A percentile compares a stretch with the other conserved stretches of the same genome.
phyloP scores from a whole-genome alignment of 2,113 vertebrate genomes.

The Campylomormyrus numenius region DNA sequence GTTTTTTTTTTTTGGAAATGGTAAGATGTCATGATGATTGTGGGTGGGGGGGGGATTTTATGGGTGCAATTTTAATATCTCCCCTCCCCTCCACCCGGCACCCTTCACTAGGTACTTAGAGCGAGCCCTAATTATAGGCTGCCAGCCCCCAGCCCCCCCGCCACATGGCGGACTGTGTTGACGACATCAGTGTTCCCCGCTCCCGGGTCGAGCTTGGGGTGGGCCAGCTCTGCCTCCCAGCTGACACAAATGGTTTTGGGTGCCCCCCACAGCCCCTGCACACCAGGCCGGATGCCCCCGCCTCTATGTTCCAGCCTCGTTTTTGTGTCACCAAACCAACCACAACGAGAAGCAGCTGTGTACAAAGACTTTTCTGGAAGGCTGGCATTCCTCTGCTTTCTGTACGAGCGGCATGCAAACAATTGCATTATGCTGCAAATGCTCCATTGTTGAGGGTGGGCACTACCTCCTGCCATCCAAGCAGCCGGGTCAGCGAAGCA shows the following conservation, averaged over 20 bases:
- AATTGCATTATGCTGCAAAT: neutral
- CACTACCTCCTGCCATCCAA: too few relatives aligned
- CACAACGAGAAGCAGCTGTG: neutral
- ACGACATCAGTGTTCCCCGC: neutral
- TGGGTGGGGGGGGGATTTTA: conserved; percentile 48
- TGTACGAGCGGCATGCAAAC: neutral
- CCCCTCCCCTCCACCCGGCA: neutral
- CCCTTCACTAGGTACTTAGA: conserved; percentile 17
- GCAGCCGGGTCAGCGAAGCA: neutral
- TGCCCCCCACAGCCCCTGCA: neutral
- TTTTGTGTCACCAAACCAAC: neutral
- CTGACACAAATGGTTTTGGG: conserved; percentile 8
- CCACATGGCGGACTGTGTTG: neutral
- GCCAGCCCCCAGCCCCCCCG: conserved; percentile 50
- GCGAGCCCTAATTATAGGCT: conserved; percentile 18
- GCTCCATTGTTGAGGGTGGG: neutral
- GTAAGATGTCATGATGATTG: conserved; percentile 3
- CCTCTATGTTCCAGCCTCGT: neutral
- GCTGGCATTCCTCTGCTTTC: conserved; percentile 21
- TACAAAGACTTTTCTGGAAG: neutral
- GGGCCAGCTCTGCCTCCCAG: conserved; percentile 45
- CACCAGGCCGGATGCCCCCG: neutral
- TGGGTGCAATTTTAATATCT: conserved; percentile 41
- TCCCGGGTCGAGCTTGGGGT: neutral
- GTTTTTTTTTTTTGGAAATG: conserved; percentile 53